These are phyloP conservation scores for Rhizoglyphus robini DNA, from an alignment of 1,140 invertebrate genomes.

Conservation along the genomic window DNA sequence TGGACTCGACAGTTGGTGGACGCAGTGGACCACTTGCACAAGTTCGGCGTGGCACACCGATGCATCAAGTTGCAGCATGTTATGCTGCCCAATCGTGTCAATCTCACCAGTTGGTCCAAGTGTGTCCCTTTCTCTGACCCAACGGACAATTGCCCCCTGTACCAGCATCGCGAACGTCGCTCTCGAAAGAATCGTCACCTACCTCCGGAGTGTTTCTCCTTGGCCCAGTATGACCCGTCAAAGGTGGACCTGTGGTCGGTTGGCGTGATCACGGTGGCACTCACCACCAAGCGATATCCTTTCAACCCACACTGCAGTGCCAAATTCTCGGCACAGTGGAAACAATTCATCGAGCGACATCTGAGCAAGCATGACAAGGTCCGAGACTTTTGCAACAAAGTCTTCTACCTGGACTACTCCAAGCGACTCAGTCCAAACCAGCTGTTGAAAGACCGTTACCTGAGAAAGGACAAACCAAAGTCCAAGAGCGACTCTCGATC, in stretches of 20 bases:
- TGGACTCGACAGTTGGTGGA: slow-evolving; percentile 1
- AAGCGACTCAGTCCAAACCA: too few relatives aligned
- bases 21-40: not conserved
- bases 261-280: not conserved
- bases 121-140: not conserved
- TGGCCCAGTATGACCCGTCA: not conserved
- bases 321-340: slow-evolving; percentile 12
- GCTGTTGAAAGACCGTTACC: too few relatives aligned
- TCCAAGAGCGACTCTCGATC: too few relatives aligned
- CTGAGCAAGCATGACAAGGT: too few relatives aligned
- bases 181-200: slow-evolving; percentile 1
- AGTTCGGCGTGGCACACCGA: not conserved
- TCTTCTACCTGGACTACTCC: too few relatives aligned
- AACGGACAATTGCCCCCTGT: not conserved
- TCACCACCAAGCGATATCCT: not conserved
- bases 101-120: not conserved
- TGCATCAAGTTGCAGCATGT: slow-evolving; percentile 3
- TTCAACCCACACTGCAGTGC: not conserved
- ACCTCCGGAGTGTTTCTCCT: not conserved
- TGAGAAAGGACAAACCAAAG: too few relatives aligned
- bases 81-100: not conserved
- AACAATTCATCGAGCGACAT: not conserved
- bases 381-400: too few relatives aligned
- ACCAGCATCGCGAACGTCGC: not conserved
- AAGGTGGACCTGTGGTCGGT: slow-evolving; percentile 6